A percentile compares a stretch with the other conserved stretches of the same genome.
phyloP scores from a whole-genome alignment of 2,888 invertebrate species.

The Cotesia congregata region DNA sequence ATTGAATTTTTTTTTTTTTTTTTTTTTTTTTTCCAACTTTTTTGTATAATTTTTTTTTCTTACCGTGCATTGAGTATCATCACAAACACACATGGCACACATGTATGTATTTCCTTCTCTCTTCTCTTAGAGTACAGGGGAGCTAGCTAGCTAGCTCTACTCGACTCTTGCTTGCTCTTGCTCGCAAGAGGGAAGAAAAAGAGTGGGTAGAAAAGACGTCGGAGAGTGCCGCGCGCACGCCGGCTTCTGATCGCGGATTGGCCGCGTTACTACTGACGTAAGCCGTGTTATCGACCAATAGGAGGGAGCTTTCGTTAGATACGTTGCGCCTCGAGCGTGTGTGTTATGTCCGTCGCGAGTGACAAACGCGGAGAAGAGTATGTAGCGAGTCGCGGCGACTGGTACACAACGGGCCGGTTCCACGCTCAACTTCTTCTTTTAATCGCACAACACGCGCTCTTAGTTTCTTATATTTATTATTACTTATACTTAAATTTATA shows the following conservation, averaged over 20 bases:
- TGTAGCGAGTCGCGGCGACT: conserved; percentile 46
- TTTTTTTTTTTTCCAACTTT: neutral
- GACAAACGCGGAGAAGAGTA: conserved; percentile 36
- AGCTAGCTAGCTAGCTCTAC: neutral
- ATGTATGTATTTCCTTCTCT: conserved; percentile 12
- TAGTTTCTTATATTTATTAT: conserved; percentile 26
- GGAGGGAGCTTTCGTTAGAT: conserved; percentile 40
- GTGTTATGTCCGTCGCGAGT: conserved; percentile 28
- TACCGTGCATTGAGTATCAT: conserved; percentile 17
- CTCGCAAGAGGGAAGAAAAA: conserved; percentile 19
- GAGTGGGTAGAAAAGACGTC: conserved; percentile 32
- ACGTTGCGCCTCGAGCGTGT: conserved; percentile 49
- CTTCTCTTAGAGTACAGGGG: neutral
- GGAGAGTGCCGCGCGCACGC: conserved; percentile 43
- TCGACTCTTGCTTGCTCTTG: too few relatives aligned
- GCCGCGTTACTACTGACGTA: conserved; percentile 59
- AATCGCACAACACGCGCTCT: conserved; percentile 33
- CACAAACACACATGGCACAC: conserved; percentile 19
- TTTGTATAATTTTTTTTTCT: neutral
- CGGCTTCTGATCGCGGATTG: conserved; percentile 49
- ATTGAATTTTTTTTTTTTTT: neutral
- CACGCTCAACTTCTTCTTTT: conserved; percentile 29
- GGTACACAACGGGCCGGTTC: conserved; percentile 45
- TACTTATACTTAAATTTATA: neutral
- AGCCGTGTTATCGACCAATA: conserved; percentile 62